These are phyloP conservation scores for Helogale parvula DNA, from an alignment of 2,113 vertebrate genomes.

Conservation along the genomic window DNA sequence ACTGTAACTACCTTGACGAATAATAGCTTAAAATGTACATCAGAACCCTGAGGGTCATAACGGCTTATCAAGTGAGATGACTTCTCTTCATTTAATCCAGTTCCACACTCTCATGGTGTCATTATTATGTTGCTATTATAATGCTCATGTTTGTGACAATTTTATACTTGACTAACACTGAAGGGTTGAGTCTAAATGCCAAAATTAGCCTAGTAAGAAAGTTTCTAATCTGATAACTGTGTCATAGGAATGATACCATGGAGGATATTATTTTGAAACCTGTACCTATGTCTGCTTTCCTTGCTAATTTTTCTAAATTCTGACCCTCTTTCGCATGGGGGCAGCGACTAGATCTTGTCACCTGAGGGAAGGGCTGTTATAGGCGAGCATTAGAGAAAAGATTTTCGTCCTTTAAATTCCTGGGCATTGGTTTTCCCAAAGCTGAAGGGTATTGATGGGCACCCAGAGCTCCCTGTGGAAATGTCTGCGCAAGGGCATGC, in stretches of 20 bases:
- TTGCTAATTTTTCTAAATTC: neutral
- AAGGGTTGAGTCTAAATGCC: neutral
- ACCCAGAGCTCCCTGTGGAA: neutral
- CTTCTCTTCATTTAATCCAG: neutral
- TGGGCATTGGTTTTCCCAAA: neutral
- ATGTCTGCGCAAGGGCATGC: accelerated
- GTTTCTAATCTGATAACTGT: neutral
- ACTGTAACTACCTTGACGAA: neutral
- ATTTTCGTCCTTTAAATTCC: neutral
- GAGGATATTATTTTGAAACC: neutral
- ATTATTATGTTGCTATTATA: neutral
- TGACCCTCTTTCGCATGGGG: neutral
- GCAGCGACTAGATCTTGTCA: neutral
- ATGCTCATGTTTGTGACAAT: neutral
- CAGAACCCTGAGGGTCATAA: neutral
- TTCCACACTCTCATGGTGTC: neutral
- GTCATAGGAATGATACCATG: neutral
- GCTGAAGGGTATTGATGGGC: neutral
- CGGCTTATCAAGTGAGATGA: neutral
- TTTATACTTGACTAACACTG: neutral
- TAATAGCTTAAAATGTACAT: neutral
- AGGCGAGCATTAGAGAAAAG: neutral
- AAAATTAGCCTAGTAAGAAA: neutral
- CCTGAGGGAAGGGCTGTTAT: neutral
- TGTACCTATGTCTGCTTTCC: neutral